A percentile compares a stretch with the other conserved stretches of the same genome.
Evolutionary conservation across 2,113 vertebrate genomes (phyloP).

Genomic region (Brachypodius melanocephalos): DNA sequence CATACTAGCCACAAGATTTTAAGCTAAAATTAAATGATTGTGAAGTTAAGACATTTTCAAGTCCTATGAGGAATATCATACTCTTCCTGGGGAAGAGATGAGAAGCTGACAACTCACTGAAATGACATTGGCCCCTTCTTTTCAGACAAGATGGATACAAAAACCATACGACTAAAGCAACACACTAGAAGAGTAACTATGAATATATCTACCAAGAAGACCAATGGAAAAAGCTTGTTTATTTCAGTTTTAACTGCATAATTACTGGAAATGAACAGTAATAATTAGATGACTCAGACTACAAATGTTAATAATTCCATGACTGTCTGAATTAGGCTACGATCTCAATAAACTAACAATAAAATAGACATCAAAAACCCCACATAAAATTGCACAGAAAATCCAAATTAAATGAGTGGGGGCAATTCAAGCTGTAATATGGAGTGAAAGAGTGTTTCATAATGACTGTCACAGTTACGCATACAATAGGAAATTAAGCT

Average conservation of each 20-base stretch:
- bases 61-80: background rate
- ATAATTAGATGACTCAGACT: background rate
- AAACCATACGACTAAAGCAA: background rate
- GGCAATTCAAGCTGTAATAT: background rate
- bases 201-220: background rate
- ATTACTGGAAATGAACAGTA: background rate
- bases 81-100: background rate
- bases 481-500: background rate
- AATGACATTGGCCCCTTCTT: background rate
- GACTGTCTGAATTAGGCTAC: background rate
- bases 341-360: background rate
- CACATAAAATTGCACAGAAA: background rate
- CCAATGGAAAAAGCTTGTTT: background rate
- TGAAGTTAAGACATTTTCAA: background rate
- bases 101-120: background rate
- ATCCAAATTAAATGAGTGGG: background rate
- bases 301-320: background rate
- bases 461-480: background rate
- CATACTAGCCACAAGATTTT: background rate
- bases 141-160: background rate
- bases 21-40: background rate
- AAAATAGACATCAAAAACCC: background rate
- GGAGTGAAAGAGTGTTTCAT: background rate
- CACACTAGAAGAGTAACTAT: background rate
- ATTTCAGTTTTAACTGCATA: background rate